Evolutionary conservation across 2,113 vertebrate genomes (phyloP).

Genomic region (Anser brachyrhynchus): DNA sequence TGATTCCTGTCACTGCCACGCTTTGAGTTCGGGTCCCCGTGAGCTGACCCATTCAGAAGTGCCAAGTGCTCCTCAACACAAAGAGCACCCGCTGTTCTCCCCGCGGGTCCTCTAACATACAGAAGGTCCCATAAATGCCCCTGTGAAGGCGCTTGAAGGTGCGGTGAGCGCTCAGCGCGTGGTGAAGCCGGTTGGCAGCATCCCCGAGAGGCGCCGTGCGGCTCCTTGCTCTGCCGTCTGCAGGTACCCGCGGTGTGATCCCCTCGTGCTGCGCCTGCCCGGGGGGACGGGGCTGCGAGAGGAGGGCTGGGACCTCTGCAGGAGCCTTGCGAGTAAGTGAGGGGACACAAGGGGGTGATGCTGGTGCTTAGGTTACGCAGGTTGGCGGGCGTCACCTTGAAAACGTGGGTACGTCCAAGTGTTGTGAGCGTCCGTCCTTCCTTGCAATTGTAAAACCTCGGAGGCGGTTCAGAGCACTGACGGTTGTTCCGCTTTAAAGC

Average conservation of each 20-base stretch:
- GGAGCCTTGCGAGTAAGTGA: accelerated
- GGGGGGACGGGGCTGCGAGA: accelerated
- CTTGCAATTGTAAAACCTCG: not conserved
- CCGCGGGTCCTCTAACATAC: not conserved
- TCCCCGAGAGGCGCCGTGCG: not conserved
- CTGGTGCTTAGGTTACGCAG: not conserved
- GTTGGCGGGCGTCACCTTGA: not conserved
- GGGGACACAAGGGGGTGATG: not conserved
- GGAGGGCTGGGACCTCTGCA: not conserved
- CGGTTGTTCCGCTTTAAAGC: not conserved
- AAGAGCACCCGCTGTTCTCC: not conserved
- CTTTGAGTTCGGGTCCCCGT: accelerated
- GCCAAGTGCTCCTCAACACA: accelerated
- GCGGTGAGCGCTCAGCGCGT: no score
- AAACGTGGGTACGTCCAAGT: not conserved
- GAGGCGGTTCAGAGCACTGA: not conserved
- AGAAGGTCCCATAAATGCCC: no score
- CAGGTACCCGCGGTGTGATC: accelerated
- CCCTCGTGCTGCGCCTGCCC: not conserved
- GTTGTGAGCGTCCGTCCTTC: not conserved
- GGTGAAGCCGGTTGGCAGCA: accelerated
- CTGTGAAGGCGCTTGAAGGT: no score
- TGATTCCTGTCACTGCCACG: accelerated
- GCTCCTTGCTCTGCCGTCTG: not conserved
- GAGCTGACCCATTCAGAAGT: accelerated